Conservation (phyloP, 2,888 invertebrate genomes). For the Linnaemya vulpina region DNA sequence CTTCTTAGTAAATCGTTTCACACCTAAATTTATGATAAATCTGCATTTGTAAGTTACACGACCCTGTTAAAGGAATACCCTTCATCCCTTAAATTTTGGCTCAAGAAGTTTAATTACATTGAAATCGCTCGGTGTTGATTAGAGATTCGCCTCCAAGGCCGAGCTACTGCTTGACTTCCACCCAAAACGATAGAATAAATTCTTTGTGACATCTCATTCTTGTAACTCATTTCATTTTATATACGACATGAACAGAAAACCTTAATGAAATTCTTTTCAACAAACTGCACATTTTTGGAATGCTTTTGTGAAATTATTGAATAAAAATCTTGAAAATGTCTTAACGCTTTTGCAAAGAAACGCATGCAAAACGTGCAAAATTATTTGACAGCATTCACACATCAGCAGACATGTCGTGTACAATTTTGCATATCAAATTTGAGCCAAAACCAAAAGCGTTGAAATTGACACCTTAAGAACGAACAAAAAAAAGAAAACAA, state of each 20-base stretch:
- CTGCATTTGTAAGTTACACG: too few species aligned
- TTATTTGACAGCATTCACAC: conserved; percentile 69
- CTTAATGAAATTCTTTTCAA: not conserved
- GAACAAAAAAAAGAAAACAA: conserved; percentile 68
- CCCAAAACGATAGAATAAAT: too few species aligned
- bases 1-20: too few species aligned
- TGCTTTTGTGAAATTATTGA: not conserved
- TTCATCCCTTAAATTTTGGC: too few species aligned
- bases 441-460: conserved; percentile 79
- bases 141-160: too few species aligned
- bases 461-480: conserved; percentile 82
- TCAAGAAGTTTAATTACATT: too few species aligned
- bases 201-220: not conserved
- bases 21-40: too few species aligned
- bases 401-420: conserved; percentile 72
- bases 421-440: conserved; percentile 68
- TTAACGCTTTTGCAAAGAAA: conserved; percentile 23
- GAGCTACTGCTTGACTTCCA: too few species aligned
- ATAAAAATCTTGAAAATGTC: conserved; percentile 32
- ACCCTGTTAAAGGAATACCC: too few species aligned
- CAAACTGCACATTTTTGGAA: not conserved
- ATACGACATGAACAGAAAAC: not conserved
- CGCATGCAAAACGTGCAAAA: conserved; percentile 35
- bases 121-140: too few species aligned
- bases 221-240: not conserved